A percentile compares a stretch with the other conserved stretches of the same genome.
Conservation (phyloP, 2,113 vertebrate species). For the Diadophis punctatus region DNA sequence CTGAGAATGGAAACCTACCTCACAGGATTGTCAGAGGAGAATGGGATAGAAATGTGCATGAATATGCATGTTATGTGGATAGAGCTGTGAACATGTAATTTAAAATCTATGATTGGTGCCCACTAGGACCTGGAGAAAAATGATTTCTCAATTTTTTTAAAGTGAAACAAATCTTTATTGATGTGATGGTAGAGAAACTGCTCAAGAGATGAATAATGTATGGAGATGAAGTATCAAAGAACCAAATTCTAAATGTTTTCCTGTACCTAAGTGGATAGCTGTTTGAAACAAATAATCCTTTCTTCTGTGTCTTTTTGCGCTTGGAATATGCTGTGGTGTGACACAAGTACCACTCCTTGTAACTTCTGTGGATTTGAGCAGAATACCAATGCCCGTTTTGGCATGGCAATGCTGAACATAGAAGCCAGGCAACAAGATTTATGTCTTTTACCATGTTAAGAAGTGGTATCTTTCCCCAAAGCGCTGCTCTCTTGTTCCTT, state of each 20-base stretch:
- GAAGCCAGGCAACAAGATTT: not conserved
- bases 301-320: constrained; percentile 2
- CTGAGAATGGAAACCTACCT: not conserved
- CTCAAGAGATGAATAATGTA: constrained; percentile 52
- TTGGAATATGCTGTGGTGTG: not conserved
- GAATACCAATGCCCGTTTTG: constrained; percentile 24
- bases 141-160: constrained; percentile 37
- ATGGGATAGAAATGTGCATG: constrained; percentile 11
- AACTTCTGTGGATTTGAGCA: constrained; percentile 1
- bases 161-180: constrained; percentile 39
- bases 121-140: not conserved
- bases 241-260: constrained; percentile 37
- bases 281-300: constrained; percentile 22
- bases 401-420: not conserved
- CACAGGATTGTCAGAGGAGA: not conserved
- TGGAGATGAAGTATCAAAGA: constrained; percentile 28
- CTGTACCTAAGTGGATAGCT: constrained; percentile 15
- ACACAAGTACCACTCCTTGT: not conserved
- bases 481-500: not conserved
- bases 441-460: not conserved
- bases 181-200: constrained; percentile 41
- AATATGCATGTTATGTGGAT: not conserved
- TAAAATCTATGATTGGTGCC: constrained; percentile 5
- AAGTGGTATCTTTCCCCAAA: not conserved
- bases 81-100: not conserved